phyloP scores from a whole-genome alignment of 1,140 invertebrate species.

The Brachionus rotundiformis region DNA sequence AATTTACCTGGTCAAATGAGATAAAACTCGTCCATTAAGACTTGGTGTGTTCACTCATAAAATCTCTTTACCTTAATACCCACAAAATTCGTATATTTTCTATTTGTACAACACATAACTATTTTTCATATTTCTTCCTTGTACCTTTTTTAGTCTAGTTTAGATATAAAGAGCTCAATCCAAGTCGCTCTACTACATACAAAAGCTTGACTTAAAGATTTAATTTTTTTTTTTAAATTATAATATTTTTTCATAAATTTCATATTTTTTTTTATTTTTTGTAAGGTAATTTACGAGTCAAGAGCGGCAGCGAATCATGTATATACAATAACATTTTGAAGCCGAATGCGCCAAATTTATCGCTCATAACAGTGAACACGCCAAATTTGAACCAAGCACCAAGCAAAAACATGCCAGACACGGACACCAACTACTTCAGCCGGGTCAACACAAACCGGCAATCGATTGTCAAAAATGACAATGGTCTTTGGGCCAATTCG shows the following conservation, averaged over 20 bases:
- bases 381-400: neutral
- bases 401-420: conserved; percentile 53
- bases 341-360: neutral
- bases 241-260: conserved; percentile 2
- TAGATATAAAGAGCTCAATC: neutral
- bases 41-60: neutral
- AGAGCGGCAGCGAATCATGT: conserved; percentile 51
- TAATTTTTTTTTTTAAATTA: neutral
- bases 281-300: conserved; percentile 46
- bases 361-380: conserved; percentile 8
- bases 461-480: conserved; percentile 43
- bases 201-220: neutral
- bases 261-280: conserved; percentile 5
- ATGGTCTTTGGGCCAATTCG: conserved; percentile 26
- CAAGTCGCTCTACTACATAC: neutral
- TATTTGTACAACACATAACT: conserved; percentile 25
- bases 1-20: conserved; percentile 14
- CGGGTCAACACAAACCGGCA: conserved; percentile 1
- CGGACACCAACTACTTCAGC: conserved; percentile 50
- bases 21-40: neutral
- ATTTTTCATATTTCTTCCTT: conserved; percentile 2
- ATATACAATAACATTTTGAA: conserved; percentile 11
- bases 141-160: neutral
- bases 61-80: neutral
- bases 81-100: neutral